These are phyloP conservation scores for Actinia equina DNA, from an alignment of 64 coral and sea anemone genomes.

Conservation along the genomic window DNA sequence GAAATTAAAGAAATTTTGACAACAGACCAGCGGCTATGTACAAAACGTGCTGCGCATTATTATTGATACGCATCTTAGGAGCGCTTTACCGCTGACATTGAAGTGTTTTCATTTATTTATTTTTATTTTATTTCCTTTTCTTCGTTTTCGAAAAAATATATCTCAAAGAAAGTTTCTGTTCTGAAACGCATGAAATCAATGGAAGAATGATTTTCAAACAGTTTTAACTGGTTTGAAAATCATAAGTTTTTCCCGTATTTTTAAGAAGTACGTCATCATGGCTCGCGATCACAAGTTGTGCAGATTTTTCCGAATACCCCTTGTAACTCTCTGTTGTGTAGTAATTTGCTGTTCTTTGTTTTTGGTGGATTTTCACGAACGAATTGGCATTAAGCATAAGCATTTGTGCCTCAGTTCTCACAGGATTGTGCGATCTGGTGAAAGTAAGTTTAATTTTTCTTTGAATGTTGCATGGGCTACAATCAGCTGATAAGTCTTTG, in stretches of 20 bases:
- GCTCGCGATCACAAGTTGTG: background rate
- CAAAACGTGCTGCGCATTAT: background rate
- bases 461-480: no score
- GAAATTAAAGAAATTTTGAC: background rate
- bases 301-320: background rate
- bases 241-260: no score
- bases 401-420: background rate
- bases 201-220: no score
- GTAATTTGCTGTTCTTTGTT: background rate
- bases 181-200: no score
- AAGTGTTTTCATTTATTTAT: background rate
- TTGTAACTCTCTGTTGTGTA: background rate
- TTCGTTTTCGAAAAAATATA: no score
- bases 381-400: constrained; percentile 4
- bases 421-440: background rate
- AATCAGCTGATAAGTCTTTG: no score
- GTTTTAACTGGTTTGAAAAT: no score
- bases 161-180: no score
- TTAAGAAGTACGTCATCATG: background rate
- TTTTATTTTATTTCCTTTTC: background rate
- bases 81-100: background rate
- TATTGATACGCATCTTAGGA: background rate
- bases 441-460: background rate
- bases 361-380: background rate
- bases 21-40: background rate